Conservation (phyloP, 2,113 vertebrate species). For the Cyanoramphus novaezelandiae region DNA sequence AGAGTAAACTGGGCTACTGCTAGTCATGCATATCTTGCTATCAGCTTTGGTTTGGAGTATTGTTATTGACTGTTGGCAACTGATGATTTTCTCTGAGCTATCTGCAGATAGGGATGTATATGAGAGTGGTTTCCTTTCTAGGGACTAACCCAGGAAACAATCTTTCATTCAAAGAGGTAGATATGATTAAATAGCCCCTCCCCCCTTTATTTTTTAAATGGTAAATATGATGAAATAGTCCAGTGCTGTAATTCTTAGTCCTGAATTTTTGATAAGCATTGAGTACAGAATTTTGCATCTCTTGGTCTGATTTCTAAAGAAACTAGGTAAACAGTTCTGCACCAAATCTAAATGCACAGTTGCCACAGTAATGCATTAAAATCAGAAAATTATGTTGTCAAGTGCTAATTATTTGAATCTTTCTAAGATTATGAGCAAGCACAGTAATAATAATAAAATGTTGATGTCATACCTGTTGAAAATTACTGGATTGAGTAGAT, state of each 20-base stretch:
- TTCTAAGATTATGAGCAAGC: neutral
- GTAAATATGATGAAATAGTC: neutral
- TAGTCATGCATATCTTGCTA: neutral
- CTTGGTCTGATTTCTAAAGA: neutral
- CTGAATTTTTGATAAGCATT: neutral
- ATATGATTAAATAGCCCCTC: neutral
- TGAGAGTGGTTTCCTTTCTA: neutral
- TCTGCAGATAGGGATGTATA: accelerated
- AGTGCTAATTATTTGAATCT: neutral
- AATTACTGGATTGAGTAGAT: neutral
- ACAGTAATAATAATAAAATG: neutral
- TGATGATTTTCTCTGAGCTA: neutral
- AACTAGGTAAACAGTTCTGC: neutral
- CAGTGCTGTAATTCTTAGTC: neutral
- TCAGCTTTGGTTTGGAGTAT: accelerated
- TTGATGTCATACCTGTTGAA: neutral
- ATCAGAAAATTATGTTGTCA: neutral
- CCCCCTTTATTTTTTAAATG: neutral
- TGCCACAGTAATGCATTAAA: neutral
- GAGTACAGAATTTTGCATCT: neutral
- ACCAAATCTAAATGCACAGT: neutral
- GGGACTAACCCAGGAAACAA: neutral
- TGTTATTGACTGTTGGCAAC: neutral
- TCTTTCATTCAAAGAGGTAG: accelerated
- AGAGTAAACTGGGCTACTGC: neutral